phyloP scores from a whole-genome alignment of 2,797 vertebrate species.

The Cirrhinus molitorella region DNA sequence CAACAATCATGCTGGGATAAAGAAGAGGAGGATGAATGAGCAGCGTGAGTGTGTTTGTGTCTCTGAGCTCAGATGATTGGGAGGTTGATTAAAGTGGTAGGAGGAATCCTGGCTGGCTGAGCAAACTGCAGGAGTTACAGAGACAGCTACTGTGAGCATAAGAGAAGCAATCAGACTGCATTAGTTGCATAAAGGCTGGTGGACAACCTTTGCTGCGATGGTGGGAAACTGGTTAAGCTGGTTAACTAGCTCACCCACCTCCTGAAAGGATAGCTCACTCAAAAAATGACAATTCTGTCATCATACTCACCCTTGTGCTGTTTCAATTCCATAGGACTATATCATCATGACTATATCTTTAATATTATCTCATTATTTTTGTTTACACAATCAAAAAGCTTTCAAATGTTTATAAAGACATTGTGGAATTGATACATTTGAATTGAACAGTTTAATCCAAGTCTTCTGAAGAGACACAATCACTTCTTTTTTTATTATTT shows the following conservation, averaged over 20 bases:
- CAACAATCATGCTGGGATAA: constrained; percentile 1
- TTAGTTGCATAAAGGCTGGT: background rate
- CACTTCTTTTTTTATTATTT: no score
- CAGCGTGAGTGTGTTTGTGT: constrained; percentile 34
- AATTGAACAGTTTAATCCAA: background rate
- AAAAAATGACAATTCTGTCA: no score
- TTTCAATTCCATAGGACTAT: background rate
- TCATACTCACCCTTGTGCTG: background rate
- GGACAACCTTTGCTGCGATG: background rate
- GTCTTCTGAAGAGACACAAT: background rate
- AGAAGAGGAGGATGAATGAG: constrained; percentile 10
- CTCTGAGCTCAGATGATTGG: constrained; percentile 12
- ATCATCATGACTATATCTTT: background rate
- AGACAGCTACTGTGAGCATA: background rate
- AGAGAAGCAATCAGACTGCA: background rate
- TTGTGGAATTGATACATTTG: background rate
- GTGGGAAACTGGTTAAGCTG: background rate
- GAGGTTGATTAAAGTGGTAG: constrained; percentile 10
- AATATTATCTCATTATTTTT: background rate
- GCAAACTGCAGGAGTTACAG: background rate
- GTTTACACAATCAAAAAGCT: background rate
- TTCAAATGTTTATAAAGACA: background rate
- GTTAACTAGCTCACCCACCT: background rate
- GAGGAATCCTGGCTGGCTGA: background rate
- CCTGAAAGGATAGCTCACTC: no score